Evolutionary conservation across 2,113 vertebrate species (phyloP).

Genomic region (Anhinga rufa): DNA sequence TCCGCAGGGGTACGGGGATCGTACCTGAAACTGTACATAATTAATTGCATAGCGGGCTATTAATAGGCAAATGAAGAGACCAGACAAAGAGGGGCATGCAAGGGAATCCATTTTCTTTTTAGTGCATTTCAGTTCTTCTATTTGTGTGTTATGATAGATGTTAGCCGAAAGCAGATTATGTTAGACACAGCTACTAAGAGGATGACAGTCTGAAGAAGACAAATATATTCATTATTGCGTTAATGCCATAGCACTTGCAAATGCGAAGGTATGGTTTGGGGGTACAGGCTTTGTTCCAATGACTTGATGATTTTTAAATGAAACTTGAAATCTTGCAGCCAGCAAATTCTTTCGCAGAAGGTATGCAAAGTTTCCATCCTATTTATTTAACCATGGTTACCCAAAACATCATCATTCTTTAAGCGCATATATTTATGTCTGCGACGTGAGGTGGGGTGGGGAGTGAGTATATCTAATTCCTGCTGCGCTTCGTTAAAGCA

Average conservation of each 20-base stretch:
- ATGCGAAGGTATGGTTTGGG: background rate
- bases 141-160: background rate
- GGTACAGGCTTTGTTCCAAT: background rate
- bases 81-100: background rate
- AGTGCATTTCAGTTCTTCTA: background rate
- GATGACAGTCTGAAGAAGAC: background rate
- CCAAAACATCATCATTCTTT: background rate
- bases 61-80: background rate
- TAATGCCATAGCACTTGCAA: background rate
- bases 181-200: background rate
- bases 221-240: background rate
- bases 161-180: background rate
- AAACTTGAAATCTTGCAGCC: background rate
- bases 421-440: background rate
- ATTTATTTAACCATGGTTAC: background rate
- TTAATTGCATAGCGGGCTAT: background rate
- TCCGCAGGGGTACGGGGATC: background rate
- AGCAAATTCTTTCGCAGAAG: background rate
- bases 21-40: background rate
- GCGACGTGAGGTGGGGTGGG: too few relatives aligned
- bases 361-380: background rate
- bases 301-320: background rate
- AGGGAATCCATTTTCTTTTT: slow-evolving; percentile 14
- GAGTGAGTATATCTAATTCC: background rate
- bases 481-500: background rate